Evolutionary conservation across 2,113 vertebrate species (phyloP).

Genomic region (Prunella himalayana): DNA sequence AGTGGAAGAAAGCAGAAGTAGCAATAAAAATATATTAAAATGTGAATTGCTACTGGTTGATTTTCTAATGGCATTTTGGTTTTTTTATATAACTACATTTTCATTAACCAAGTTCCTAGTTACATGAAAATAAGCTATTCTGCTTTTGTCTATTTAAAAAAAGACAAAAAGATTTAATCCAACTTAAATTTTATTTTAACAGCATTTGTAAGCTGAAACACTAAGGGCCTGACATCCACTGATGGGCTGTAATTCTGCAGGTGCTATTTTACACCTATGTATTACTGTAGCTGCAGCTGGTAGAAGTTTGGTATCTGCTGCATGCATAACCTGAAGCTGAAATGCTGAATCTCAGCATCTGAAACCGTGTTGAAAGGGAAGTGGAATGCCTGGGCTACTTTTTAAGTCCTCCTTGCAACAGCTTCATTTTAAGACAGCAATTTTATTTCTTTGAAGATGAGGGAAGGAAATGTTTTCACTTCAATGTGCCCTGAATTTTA

Average conservation of each 20-base stretch:
- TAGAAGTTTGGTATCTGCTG: neutral
- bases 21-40: neutral
- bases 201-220: neutral
- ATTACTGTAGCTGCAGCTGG: neutral
- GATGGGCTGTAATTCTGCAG: neutral
- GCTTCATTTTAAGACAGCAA: neutral
- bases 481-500: neutral
- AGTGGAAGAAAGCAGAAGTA: neutral
- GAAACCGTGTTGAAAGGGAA: neutral
- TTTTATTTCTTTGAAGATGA: neutral
- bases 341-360: neutral
- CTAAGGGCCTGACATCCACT: neutral
- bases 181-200: neutral
- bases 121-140: neutral
- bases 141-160: neutral
- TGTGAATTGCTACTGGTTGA: neutral
- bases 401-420: neutral
- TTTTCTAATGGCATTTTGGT: neutral
- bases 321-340: neutral
- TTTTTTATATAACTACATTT: neutral
- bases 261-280: neutral
- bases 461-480: neutral
- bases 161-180: neutral
- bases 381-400: neutral
- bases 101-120: neutral